A percentile compares a stretch with the other conserved stretches of the same genome.
Conservation (phyloP, 2,888 invertebrate species). For the Lepidocyrtinus sp. region DNA sequence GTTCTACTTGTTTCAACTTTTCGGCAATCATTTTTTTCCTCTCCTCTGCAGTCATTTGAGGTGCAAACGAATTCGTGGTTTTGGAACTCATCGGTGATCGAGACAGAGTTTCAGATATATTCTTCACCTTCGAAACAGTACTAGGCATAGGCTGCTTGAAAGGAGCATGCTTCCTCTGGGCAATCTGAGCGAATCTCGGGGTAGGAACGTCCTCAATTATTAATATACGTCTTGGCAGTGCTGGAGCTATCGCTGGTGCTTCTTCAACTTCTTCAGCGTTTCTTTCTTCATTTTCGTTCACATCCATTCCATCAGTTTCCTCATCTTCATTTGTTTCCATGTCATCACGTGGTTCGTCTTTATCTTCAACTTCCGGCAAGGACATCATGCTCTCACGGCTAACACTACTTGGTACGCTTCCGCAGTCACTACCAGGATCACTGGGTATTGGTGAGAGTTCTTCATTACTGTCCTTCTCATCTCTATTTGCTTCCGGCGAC, state of each 20-base stretch:
- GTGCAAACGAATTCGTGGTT: neutral
- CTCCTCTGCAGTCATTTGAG: constrained; percentile 15
- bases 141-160: constrained; percentile 16
- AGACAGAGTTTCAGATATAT: neutral
- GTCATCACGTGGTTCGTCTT: neutral
- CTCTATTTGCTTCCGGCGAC: neutral
- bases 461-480: neutral
- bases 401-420: too few species aligned
- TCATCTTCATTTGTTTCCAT: constrained; percentile 25
- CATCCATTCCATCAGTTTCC: neutral
- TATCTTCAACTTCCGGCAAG: neutral
- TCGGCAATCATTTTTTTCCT: constrained; percentile 6
- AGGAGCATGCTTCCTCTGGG: constrained; percentile 9
- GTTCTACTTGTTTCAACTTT: constrained; percentile 34
- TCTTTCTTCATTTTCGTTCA: neutral
- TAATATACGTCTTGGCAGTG: neutral
- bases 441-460: too few species aligned
- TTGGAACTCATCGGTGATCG: neutral
- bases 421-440: too few species aligned
- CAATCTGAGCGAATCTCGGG: constrained; percentile 23
- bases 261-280: neutral
- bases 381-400: too few species aligned
- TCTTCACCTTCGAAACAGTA: neutral
- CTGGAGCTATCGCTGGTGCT: neutral
- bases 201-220: constrained; percentile 30